These are phyloP conservation scores for Misgurnus mizolepis DNA, from an alignment of 2,113 vertebrate genomes.

Conservation along the genomic window DNA sequence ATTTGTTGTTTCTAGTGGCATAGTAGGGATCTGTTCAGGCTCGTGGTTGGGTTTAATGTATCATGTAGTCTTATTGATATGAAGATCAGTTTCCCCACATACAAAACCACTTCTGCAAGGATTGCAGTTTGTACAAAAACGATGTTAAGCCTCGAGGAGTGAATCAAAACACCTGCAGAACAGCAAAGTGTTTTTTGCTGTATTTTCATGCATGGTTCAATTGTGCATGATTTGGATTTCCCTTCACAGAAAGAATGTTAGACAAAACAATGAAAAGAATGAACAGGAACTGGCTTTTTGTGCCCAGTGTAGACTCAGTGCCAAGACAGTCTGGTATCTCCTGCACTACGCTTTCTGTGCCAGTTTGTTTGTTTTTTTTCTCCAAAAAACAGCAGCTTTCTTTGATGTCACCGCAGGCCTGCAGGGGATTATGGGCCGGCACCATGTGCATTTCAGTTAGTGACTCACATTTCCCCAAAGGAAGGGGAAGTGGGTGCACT, in stretches of 20 bases:
- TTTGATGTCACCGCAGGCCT: conserved; percentile 53
- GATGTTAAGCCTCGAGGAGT: neutral
- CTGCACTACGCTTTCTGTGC: conserved; percentile 28
- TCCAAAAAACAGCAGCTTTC: conserved; percentile 17
- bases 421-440: conserved; percentile 54
- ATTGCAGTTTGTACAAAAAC: neutral
- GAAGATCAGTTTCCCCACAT: conserved; percentile 8
- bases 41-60: neutral
- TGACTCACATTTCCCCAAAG: conserved; percentile 71
- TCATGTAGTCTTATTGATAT: conserved; percentile 18
- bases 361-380: neutral
- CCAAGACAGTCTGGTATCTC: conserved; percentile 5
- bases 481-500: conserved; percentile 36
- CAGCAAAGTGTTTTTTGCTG: neutral
- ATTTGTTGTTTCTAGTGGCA: neutral
- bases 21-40: neutral
- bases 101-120: neutral
- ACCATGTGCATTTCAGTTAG: conserved; percentile 37
- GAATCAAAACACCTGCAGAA: neutral
- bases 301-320: neutral
- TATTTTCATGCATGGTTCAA: conserved; percentile 43
- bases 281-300: conserved; percentile 38
- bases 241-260: conserved; percentile 33
- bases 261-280: conserved; percentile 50
- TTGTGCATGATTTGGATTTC: conserved; percentile 14